These are phyloP conservation scores for Cephonodes hylas DNA, from an alignment of 2,888 invertebrate genomes.

Conservation along the genomic window DNA sequence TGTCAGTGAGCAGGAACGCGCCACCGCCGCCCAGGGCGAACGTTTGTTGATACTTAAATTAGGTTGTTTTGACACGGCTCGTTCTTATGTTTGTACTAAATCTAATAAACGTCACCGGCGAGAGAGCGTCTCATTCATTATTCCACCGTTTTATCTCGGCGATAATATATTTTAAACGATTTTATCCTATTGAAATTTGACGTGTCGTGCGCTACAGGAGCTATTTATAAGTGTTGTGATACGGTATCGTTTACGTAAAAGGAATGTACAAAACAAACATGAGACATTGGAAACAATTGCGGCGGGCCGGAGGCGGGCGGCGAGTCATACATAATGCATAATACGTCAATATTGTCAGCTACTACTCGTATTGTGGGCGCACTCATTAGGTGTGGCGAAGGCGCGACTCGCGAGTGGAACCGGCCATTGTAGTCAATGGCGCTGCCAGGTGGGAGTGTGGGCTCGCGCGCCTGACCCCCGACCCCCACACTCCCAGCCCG, in stretches of 20 bases:
- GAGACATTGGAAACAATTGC: conserved; percentile 55
- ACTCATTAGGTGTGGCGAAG: conserved; percentile 62
- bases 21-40: conserved; percentile 76
- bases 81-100: conserved; percentile 79
- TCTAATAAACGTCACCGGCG: conserved; percentile 76
- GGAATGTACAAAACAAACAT: conserved; percentile 42
- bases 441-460: conserved; percentile 73
- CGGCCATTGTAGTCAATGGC: conserved; percentile 76
- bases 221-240: background rate
- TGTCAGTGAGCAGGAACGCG: conserved; percentile 72
- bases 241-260: conserved; percentile 18
- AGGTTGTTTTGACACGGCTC: conserved; percentile 80
- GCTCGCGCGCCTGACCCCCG: conserved; percentile 56
- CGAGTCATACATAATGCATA: conserved; percentile 61
- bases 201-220: conserved; percentile 23
- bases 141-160: conserved; percentile 41
- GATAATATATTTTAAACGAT: conserved; percentile 48
- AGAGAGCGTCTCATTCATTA: conserved; percentile 68
- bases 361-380: conserved; percentile 63
- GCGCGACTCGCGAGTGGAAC: conserved; percentile 48
- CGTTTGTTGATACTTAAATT: conserved; percentile 82
- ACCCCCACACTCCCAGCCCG: conserved; percentile 25
- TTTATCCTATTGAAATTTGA: conserved; percentile 36
- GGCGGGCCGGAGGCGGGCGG: conserved; percentile 42
- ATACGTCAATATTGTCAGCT: conserved; percentile 70